A percentile compares a stretch with the other conserved stretches of the same genome.
Conservation (phyloP, 2,888 invertebrate species). For the Heliconius erato region DNA sequence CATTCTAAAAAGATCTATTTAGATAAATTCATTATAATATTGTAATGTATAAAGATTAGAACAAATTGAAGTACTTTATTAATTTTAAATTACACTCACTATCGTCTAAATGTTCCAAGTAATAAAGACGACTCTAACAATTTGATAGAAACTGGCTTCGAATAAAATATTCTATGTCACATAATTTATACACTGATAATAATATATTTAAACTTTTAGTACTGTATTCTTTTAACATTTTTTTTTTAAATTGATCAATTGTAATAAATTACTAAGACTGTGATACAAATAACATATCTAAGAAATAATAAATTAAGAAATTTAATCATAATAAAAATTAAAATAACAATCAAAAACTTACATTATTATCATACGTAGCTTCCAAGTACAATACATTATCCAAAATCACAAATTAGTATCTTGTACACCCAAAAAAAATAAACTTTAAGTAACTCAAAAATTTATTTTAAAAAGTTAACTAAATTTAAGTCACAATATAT, state of each 20-base stretch:
- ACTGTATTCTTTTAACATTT: neutral
- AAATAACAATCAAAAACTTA: neutral
- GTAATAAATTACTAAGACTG: neutral
- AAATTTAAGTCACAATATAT: constrained; percentile 45
- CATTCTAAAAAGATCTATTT: neutral
- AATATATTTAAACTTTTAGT: neutral
- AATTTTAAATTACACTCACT: neutral
- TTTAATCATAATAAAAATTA: neutral
- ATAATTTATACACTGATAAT: neutral
- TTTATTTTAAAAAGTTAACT: neutral
- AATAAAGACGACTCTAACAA: neutral
- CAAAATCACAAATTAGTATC: constrained; percentile 16
- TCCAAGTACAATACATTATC: constrained; percentile 2
- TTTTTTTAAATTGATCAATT: neutral
- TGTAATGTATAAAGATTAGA: neutral
- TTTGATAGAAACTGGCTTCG: neutral
- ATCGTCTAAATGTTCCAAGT: neutral
- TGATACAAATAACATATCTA: neutral
- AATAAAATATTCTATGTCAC: neutral
- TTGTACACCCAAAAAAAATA: constrained; percentile 2
- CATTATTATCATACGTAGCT: constrained; percentile 17
- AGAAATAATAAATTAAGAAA: neutral
- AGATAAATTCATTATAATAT: neutral
- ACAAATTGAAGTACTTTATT: neutral
- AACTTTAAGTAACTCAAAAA: constrained; percentile 3